phyloP scores from a whole-genome alignment of 2,113 vertebrate genomes.

The Peucedramus taeniatus region DNA sequence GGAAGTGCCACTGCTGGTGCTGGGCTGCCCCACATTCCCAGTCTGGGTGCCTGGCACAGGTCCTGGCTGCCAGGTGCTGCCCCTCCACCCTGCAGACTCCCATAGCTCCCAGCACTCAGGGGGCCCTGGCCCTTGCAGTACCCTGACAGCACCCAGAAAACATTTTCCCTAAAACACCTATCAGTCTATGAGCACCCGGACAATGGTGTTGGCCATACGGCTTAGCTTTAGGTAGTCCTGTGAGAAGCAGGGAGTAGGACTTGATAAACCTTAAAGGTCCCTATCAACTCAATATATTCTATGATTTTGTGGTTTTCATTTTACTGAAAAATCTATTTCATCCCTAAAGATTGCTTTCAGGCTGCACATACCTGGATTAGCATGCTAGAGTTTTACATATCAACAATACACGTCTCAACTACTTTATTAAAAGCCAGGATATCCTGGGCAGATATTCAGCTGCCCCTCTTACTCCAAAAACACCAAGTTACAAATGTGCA shows the following conservation, averaged over 20 bases:
- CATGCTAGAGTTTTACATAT: neutral
- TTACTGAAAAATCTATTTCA: neutral
- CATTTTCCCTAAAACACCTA: neutral
- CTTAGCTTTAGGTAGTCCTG: neutral
- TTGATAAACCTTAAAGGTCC: neutral
- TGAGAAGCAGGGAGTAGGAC: neutral
- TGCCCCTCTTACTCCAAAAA: neutral
- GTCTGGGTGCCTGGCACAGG: neutral
- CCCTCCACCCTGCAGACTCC: neutral
- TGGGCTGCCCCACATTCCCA: neutral
- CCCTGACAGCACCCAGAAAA: neutral
- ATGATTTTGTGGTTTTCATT: neutral
- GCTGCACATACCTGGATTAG: neutral
- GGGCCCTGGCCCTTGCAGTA: neutral
- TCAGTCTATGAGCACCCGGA: neutral
- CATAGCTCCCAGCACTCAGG: fast-evolving
- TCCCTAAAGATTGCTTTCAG: neutral
- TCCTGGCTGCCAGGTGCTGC: neutral
- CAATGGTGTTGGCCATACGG: fast-evolving
- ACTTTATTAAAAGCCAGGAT: neutral
- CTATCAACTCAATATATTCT: neutral
- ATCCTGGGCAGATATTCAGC: neutral
- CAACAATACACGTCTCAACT: neutral
- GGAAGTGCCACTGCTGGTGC: neutral
- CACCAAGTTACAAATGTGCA: neutral